These are phyloP conservation scores for Panthera leo DNA, from an alignment of 2,113 vertebrate species.

Conservation along the genomic window DNA sequence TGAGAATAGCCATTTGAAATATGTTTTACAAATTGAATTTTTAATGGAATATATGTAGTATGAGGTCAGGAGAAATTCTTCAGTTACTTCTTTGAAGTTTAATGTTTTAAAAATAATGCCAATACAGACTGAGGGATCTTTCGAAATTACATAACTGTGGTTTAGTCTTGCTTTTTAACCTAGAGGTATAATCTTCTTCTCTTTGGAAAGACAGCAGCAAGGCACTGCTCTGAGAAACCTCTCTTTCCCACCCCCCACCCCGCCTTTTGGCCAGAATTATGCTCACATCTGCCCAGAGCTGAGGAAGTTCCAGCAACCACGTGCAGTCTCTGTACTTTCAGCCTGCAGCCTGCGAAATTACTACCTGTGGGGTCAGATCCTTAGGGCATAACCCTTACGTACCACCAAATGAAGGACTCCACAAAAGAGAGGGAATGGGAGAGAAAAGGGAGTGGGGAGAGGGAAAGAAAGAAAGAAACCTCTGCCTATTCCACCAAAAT, in stretches of 20 bases:
- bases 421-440: neutral
- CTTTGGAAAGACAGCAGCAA: slow-evolving; percentile 59
- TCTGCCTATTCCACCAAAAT: neutral
- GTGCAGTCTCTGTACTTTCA: neutral
- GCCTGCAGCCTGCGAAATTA: slow-evolving; percentile 23
- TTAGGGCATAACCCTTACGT: neutral
- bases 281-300: slow-evolving; percentile 28
- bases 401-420: neutral
- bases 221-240: slow-evolving; percentile 25
- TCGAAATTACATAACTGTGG: slow-evolving; percentile 78
- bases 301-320: neutral
- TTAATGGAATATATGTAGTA: slow-evolving; percentile 75
- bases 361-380: slow-evolving; percentile 44
- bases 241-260: neutral
- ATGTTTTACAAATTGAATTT: slow-evolving; percentile 78
- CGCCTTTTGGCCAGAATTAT: slow-evolving; percentile 6
- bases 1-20: slow-evolving; percentile 72
- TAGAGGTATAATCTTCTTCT: slow-evolving; percentile 51
- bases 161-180: slow-evolving; percentile 74
- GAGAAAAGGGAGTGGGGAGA: neutral
- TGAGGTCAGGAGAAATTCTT: slow-evolving; percentile 77
- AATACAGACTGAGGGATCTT: slow-evolving; percentile 73
- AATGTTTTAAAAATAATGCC: slow-evolving; percentile 70
- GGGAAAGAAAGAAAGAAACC: neutral
- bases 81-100: slow-evolving; percentile 78